Evolutionary conservation across 2,888 invertebrate species (phyloP), one percentile per base, ranked within the genome.

Genomic region (Adelognathus sp.): DNA sequence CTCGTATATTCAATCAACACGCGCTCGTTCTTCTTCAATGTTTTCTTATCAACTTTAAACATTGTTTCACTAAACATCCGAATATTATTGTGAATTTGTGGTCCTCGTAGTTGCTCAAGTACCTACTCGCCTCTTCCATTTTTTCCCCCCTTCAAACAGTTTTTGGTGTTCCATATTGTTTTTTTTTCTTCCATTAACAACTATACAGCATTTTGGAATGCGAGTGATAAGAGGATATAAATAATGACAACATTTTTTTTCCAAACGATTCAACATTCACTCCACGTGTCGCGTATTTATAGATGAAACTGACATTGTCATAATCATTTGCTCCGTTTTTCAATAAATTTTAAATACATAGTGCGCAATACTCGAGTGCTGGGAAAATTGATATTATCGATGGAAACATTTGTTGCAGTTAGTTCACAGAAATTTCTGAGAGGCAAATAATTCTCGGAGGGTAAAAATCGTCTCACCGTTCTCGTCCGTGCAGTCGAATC

Each of bases 71-170:
- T 73, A 74, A 71, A 72, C 78, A 78, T 73, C 66, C 73, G 76
- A 74, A 79, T 69, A 75, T 87, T 87, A 87, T 88, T 87, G 85
- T 84, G 84, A 83, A 78, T 84, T 85, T 64, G 82, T 89, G 89
- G 89, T 88, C 89, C 89, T 89, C 86, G 79, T 74, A 83, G 86
- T 88, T 88, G 82, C 83, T 73, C 52, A 50, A 63, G 67, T 73
- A 50, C 50, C 50, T 50, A 21, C 14, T 54, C 54, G 29, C 54
- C 54, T 54, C 29, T 54, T 16, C 4, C 4, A 31, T 7, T 31
- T 31, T 31, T 31, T 5, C 7, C 44, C 9, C 1, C 9, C 39
- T 16, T 27, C 50, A 50, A 50, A 50, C 46, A 50, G 50, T 64
- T 64, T 56, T 27, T 50, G 50, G 50, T 50, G 50, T 50, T 50